Base-by-base conservation (phyloP, 2,113 vertebrate species). In the Dromaius novaehollandiae region DNA sequence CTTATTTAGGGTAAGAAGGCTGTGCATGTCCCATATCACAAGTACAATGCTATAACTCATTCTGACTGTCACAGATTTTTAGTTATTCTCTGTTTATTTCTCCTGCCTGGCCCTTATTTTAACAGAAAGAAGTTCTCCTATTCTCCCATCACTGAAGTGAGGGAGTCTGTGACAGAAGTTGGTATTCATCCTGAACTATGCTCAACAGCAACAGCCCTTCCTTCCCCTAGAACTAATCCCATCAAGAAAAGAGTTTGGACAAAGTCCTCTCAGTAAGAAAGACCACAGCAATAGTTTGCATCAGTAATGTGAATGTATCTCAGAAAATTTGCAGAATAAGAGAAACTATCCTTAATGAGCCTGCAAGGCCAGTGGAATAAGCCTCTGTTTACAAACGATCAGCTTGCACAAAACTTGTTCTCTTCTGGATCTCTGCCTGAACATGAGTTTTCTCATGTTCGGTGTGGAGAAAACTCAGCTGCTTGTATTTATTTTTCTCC, bases 1-100 rank as follows among this genome's bases (percentile, higher is more conserved):
- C 42, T 90, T 91, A 75, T 58, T 96, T 92, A 93, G 95, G 83
- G 77, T 88, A 94, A 75, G 79, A 61, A 75, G 65, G 30, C 65
- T 56, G 24, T 56, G 69, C n/a, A 13, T 19, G 88, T 93, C 36
- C 69, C 42, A 2, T 87, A 65, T 88, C 51, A 69, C 19, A 82
- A 64, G n/a, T 56, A 66, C 22, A 36, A 77, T 60, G 25, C 32
- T 82, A 12, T 58, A 94, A 88, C 30, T 93, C 34, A 38, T 87
- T 93, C 90, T 93, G 80, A 81, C 77, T 94, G 36, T 44, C 69
- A 22, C 4, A 71, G 65, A 78, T 53, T 87, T 90, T 92, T 32
- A 70, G 56, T 48, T 90, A 53, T 82, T 76, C 69, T 81, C 79
- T 86, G 68, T 75, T 88, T 74, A 53, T 78, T 91, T 48, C n/a